A percentile compares a stretch with the other conserved stretches of the same genome.
Conservation (phyloP, 2,113 vertebrate genomes). For the Labeo catla region DNA sequence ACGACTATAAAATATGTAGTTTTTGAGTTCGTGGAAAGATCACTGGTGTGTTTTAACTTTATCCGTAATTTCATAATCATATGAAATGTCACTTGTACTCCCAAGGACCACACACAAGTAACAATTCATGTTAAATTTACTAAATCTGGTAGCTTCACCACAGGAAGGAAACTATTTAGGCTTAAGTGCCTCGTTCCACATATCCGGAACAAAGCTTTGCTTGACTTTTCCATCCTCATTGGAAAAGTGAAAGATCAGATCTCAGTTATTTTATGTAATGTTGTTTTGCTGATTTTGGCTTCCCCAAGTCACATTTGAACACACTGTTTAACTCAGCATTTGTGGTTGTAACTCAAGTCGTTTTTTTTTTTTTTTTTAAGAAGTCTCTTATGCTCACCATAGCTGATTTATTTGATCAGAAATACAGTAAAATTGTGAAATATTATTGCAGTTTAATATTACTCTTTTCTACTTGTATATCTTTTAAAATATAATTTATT, state of each 20-base stretch:
- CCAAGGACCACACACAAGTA: not conserved
- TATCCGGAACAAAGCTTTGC: not conserved
- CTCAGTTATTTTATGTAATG: constrained; percentile 18
- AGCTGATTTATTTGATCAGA: too few species aligned
- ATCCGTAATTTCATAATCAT: not conserved
- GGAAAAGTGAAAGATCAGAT: not conserved
- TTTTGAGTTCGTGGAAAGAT: not conserved
- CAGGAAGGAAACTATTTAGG: constrained; percentile 23
- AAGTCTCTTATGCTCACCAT: too few species aligned
- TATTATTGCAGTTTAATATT: not conserved
- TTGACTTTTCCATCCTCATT: constrained; percentile 19
- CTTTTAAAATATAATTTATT: not conserved
- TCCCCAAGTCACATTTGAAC: not conserved
- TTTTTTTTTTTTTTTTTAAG: too few species aligned
- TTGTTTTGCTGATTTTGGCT: constrained; percentile 9
- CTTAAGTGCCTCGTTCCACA: constrained; percentile 2
- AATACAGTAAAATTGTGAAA: too few species aligned
- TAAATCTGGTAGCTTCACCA: not conserved
- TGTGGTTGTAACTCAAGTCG: not conserved
- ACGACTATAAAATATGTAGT: not conserved
- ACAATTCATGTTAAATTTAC: not conserved
- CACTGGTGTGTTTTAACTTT: not conserved
- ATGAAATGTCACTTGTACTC: not conserved
- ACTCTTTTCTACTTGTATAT: not conserved
- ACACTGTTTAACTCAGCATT: constrained; percentile 13